Evolutionary conservation across 2,113 vertebrate species (phyloP).

Genomic region (Psophia crepitans): DNA sequence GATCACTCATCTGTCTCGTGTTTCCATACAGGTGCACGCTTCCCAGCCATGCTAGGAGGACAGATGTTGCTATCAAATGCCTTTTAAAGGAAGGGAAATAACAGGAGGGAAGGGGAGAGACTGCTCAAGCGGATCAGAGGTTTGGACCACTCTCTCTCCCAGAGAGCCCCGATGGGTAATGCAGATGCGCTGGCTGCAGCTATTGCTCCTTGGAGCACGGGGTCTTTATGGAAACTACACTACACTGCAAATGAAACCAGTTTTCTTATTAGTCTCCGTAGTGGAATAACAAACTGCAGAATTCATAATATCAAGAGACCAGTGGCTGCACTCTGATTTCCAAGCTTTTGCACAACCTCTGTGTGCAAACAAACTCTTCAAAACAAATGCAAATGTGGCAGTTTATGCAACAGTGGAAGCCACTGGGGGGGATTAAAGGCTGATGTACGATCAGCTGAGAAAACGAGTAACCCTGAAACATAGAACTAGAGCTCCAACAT

Average conservation of each 20-base stretch:
- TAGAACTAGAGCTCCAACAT: background rate
- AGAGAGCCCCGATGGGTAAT: background rate
- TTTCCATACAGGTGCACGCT: background rate
- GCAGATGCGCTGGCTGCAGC: background rate
- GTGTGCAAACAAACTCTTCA: conserved; percentile 33
- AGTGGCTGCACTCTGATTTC: conserved; percentile 24
- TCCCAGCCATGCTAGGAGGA: background rate
- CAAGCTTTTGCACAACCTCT: conserved; percentile 26
- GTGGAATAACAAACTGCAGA: conserved; percentile 8
- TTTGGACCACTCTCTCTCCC: background rate
- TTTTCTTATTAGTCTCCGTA: conserved; percentile 3
- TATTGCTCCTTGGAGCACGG: background rate
- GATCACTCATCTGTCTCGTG: background rate
- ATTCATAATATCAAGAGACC: conserved; percentile 15
- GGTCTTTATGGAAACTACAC: background rate
- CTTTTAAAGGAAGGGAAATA: background rate
- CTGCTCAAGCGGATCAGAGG: background rate
- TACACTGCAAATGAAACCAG: background rate
- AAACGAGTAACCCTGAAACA: conserved; percentile 53
- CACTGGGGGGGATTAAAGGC: conserved; percentile 61
- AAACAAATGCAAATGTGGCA: conserved; percentile 62
- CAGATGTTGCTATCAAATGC: conserved; percentile 19
- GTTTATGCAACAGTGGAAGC: conserved; percentile 36
- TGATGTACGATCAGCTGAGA: conserved; percentile 56
- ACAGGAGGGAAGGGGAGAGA: background rate